These are phyloP conservation scores for Gymnothorax javanicus DNA, from an alignment of 2,797 vertebrate species.

Conservation along the genomic window DNA sequence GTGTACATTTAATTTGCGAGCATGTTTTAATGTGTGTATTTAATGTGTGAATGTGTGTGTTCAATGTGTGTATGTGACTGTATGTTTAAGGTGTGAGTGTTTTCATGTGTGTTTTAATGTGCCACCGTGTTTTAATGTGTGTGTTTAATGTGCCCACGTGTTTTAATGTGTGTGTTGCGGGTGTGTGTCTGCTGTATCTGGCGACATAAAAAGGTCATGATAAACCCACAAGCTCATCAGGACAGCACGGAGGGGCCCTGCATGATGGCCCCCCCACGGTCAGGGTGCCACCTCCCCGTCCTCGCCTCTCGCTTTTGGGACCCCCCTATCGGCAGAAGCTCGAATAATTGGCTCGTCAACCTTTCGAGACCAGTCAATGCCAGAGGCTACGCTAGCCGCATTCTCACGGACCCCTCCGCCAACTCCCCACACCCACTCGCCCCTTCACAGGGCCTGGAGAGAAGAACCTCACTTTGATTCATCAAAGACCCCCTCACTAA, in stretches of 20 bases:
- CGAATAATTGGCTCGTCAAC: conserved; percentile 23
- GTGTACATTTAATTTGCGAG: no score
- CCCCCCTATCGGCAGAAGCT: neutral
- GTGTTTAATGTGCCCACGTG: neutral
- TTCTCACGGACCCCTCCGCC: neutral
- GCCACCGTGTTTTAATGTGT: neutral
- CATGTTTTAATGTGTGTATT: no score
- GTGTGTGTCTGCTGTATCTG: neutral
- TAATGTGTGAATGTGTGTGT: no score
- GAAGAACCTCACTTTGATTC: conserved; percentile 15
- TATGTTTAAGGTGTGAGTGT: no score
- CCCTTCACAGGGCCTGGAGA: neutral
- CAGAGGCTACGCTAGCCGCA: neutral
- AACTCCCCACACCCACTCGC: neutral
- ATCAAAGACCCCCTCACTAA: neutral
- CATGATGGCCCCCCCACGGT: neutral
- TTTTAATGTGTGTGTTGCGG: neutral
- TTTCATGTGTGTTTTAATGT: no score
- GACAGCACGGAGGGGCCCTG: neutral
- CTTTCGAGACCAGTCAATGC: neutral
- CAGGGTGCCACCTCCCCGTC: neutral
- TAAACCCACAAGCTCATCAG: conserved; percentile 5
- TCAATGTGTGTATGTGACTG: no score
- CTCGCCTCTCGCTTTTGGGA: neutral
- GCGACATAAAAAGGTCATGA: neutral